phyloP scores from a whole-genome alignment of 2,797 vertebrate genomes.

The Xiphophorus birchmanni region DNA sequence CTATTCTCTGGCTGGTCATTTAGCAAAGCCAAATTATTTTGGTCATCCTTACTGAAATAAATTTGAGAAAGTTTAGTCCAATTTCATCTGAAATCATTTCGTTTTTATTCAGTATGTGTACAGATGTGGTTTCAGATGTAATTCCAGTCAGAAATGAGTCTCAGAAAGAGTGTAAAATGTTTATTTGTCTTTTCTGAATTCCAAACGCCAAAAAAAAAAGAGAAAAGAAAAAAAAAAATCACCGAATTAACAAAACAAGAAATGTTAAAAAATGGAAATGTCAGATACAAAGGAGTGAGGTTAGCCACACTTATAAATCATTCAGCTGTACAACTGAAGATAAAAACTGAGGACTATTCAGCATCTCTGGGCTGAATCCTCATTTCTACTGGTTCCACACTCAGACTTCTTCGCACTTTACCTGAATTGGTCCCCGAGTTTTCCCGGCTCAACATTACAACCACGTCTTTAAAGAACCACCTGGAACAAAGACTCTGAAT shows the following conservation, averaged over 20 bases:
- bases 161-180: slow-evolving; percentile 89
- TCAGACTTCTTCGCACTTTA: background rate
- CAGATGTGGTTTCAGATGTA: background rate
- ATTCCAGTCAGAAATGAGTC: slow-evolving; percentile 29
- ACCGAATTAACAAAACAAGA: slow-evolving; percentile 88
- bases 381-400: background rate
- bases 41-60: background rate
- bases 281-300: slow-evolving; percentile 56
- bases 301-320: slow-evolving; percentile 56
- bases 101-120: background rate
- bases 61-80: background rate
- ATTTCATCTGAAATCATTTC: background rate
- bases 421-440: slow-evolving; percentile 16
- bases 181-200: slow-evolving; percentile 84
- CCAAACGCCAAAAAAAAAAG: slow-evolving; percentile 82
- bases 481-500: slow-evolving; percentile 31
- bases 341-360: slow-evolving; percentile 27
- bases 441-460: slow-evolving; percentile 24
- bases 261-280: slow-evolving; percentile 73
- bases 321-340: slow-evolving; percentile 53
- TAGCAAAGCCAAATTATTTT: background rate
- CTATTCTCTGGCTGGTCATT: background rate
- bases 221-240: slow-evolving; percentile 73
- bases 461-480: slow-evolving; percentile 29
- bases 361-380: background rate